These are phyloP conservation scores for Melanotaenia nigrans DNA, from an alignment of 2,797 vertebrate species.

Conservation along the genomic window DNA sequence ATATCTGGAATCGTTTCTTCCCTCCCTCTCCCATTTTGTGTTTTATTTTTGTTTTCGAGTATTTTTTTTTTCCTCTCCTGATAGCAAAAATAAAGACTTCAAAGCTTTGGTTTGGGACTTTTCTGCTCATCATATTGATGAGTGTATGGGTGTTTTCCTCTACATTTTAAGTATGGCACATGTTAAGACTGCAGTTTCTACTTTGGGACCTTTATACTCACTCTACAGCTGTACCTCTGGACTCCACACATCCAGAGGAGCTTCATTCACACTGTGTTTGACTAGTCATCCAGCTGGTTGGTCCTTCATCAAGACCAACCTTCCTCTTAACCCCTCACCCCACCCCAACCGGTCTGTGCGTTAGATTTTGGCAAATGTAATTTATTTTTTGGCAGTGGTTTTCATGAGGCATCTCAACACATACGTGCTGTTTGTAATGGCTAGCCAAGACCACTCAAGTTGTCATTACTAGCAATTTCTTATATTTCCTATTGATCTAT, in stretches of 20 bases:
- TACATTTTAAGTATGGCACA: conserved; percentile 91
- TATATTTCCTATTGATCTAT: conserved; percentile 83
- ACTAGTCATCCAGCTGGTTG: conserved; percentile 70
- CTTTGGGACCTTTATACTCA: conserved; percentile 90
- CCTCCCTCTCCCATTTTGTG: conserved; percentile 81
- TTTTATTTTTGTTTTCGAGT: conserved; percentile 79
- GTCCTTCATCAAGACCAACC: conserved; percentile 50
- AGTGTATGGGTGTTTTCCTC: conserved; percentile 89
- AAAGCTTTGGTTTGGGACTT: conserved; percentile 94
- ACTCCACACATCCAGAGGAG: conserved; percentile 74
- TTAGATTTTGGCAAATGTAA: conserved; percentile 79
- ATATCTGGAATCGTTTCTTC: conserved; percentile 86
- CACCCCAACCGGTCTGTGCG: conserved; percentile 58
- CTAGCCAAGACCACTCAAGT: conserved; percentile 78
- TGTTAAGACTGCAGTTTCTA: conserved; percentile 91
- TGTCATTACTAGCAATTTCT: conserved; percentile 80
- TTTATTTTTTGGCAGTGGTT: conserved; percentile 77
- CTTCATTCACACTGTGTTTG: conserved; percentile 71
- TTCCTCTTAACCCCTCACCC: conserved; percentile 14
- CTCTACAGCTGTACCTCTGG: conserved; percentile 71
- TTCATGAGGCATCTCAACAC: conserved; percentile 72
- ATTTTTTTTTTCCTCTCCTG: conserved; percentile 78
- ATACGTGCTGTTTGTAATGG: conserved; percentile 79
- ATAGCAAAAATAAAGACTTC: conserved; percentile 89
- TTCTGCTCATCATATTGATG: conserved; percentile 99